Evolutionary conservation across 2,113 vertebrate genomes (phyloP), one percentile per base, ranked within the genome.

Genomic region (Chaetorhynchus papuensis): DNA sequence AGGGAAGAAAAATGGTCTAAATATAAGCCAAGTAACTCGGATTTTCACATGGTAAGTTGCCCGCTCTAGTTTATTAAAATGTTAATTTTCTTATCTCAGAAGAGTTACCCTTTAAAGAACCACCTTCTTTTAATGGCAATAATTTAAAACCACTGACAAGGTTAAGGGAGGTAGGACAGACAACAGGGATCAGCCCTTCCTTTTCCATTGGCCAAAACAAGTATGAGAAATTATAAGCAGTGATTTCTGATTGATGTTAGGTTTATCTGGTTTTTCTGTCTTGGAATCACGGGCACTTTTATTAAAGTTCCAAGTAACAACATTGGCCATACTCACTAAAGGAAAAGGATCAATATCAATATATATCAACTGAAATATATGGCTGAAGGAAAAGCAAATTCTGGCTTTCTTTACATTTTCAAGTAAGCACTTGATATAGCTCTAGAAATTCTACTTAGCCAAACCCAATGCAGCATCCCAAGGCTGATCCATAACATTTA

Each of bases 21-120:
- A 24, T 10, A 20, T 5, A 50, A 59, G 26, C 31, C 18, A 47
- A 15, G 27, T 15, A 83, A 35, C 41, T 63, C 44, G 10, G 18
- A 24, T 79, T 57, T 68, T 50, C 37, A 50, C 27, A 9, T 3
- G 14, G 26, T 42, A 42, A 65, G 2, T 35, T 71, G 63, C 45
- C 23, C 37, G 37, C 68, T 59, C 61, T 83, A 78, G 91, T 89
- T 95, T 82, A 78, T 52, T 82, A 61, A 94, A 89, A 52, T 45
- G 30, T 83, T 88, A 27, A 4, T 84, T 88, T 91, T 96, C 45
- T 93, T 81, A 66, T 81, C 70, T 94, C 82, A 84, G 80, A 87
- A 76, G 77, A 65, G 44, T 77, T 41, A 64, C 23, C 35, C 42
- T 71, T 72, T 88, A 60, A 77, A 77, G 45, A 87, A 44, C 37